phyloP scores from a whole-genome alignment of 2,113 vertebrate species.

The Sciurus niger region DNA sequence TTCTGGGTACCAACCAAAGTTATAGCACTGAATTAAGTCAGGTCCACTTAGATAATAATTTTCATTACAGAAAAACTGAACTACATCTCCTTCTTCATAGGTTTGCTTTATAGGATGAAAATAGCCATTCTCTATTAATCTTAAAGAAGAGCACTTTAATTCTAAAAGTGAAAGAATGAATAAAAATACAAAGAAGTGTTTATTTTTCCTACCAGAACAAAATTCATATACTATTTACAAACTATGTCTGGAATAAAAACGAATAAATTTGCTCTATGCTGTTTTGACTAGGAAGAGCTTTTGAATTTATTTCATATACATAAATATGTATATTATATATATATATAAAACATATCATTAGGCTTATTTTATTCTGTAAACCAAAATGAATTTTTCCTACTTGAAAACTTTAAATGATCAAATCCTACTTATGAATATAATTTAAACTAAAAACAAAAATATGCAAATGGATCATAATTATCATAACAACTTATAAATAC shows the following conservation, averaged over 20 bases:
- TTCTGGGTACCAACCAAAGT: constrained; percentile 90
- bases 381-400: not conserved
- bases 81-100: constrained; percentile 90
- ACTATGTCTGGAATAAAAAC: not conserved
- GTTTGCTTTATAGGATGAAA: constrained; percentile 87
- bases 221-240: not conserved
- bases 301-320: not conserved
- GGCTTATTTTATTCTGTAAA: not conserved
- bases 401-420: not conserved
- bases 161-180: constrained; percentile 82
- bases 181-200: constrained; percentile 8
- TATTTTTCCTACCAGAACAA: constrained; percentile 37
- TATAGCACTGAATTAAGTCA: constrained; percentile 91
- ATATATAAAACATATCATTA: not conserved
- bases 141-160: constrained; percentile 84
- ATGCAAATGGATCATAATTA: not conserved
- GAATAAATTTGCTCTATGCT: not conserved
- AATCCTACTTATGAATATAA: not conserved
- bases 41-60: constrained; percentile 87
- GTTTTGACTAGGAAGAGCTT: not conserved
- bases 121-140: constrained; percentile 85
- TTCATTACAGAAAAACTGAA: constrained; percentile 89
- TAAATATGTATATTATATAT: not conserved
- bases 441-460: not conserved
- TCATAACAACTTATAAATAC: not conserved